A percentile compares a stretch with the other conserved stretches of the same genome.
phyloP scores from a whole-genome alignment of 1,140 invertebrate genomes.

The Marisa cornuarietis region DNA sequence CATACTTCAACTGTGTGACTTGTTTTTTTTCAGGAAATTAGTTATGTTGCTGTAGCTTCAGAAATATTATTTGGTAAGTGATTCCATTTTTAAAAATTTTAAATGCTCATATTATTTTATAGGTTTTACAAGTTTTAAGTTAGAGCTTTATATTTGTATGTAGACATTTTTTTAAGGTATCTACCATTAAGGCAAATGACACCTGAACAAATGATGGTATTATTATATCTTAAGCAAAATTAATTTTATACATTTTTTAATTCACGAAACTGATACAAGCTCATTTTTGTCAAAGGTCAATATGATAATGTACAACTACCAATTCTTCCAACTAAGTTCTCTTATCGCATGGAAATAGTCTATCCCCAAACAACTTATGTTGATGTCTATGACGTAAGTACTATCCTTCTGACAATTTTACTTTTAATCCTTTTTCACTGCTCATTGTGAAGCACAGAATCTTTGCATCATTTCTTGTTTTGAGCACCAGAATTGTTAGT shows the following conservation, averaged over 20 bases:
- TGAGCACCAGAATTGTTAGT: too few relatives aligned
- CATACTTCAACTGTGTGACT: too few relatives aligned
- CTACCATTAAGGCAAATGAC: too few relatives aligned
- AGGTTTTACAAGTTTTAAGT: too few relatives aligned
- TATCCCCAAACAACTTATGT: constrained; percentile 30
- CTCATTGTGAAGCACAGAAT: too few relatives aligned
- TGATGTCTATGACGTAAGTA: constrained; percentile 36
- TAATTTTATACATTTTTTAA: neutral
- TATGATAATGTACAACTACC: constrained; percentile 26
- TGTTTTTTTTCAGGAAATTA: neutral
- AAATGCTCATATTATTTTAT: too few relatives aligned
- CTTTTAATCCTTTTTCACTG: too few relatives aligned
- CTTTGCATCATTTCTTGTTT: too few relatives aligned
- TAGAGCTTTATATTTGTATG: too few relatives aligned
- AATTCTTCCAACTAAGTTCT: constrained; percentile 31
- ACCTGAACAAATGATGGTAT: neutral
- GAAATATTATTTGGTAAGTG: neutral
- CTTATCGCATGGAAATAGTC: constrained; percentile 36
- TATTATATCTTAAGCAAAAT: neutral
- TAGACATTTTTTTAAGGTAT: too few relatives aligned
- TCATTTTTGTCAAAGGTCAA: constrained; percentile 18
- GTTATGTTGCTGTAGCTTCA: neutral
- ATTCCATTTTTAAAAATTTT: neutral
- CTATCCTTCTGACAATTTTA: too few relatives aligned
- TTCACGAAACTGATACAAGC: neutral